Percentiles rank a stretch among this genome's conserved stretches.
phyloP scores from a whole-genome alignment of 2,113 vertebrate species.

The Callithrix jacchus region DNA sequence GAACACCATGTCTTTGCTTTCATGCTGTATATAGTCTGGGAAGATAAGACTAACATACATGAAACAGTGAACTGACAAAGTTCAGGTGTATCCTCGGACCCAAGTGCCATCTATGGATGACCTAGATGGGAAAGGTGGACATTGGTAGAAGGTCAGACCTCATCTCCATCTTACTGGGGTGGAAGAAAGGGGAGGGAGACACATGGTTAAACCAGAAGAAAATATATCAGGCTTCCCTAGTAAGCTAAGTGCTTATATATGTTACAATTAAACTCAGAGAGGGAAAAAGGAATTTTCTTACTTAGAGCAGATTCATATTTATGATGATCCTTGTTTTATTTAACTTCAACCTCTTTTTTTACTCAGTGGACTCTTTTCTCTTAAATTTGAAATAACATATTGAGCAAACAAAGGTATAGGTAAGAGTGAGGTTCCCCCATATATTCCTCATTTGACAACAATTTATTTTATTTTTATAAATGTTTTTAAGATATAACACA shows the following conservation, averaged over 20 bases:
- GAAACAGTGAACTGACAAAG: not conserved
- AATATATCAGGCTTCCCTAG: not conserved
- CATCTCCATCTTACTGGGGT: not conserved
- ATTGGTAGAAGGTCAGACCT: not conserved
- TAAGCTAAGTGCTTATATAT: not conserved
- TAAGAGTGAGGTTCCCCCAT: not conserved
- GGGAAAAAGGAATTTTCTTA: not conserved
- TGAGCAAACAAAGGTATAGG: not conserved
- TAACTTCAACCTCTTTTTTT: not conserved
- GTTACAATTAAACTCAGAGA: not conserved
- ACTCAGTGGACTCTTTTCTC: not conserved
- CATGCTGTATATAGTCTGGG: not conserved
- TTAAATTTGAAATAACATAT: not conserved
- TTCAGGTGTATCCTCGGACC: not conserved
- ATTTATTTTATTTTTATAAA: not conserved
- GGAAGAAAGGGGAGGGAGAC: not conserved
- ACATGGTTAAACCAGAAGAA: not conserved
- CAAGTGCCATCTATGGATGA: not conserved
- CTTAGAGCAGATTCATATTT: not conserved
- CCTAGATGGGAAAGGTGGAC: not conserved
- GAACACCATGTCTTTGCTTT: not conserved
- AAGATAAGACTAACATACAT: not conserved
- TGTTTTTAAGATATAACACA: not conserved
- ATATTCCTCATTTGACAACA: not conserved
- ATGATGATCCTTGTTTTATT: not conserved